Evolutionary conservation across 2,113 vertebrate species (phyloP).

Genomic region (Bubo scandiacus): DNA sequence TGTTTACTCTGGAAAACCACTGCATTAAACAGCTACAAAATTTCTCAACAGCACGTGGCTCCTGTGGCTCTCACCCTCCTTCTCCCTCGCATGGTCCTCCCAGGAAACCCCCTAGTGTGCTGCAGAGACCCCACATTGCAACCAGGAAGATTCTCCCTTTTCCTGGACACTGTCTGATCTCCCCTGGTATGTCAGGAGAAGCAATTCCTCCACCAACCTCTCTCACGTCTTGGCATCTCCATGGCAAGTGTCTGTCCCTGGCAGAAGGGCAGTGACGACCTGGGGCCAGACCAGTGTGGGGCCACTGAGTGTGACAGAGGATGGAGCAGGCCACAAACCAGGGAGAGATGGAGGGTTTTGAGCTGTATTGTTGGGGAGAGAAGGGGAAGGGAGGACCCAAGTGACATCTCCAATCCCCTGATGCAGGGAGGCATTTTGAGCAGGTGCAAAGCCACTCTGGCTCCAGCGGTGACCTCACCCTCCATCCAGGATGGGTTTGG

Average conservation of each 20-base stretch:
- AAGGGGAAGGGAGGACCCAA: not conserved
- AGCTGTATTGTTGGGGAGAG: not conserved
- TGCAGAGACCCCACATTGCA: not conserved
- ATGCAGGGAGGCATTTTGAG: accelerated
- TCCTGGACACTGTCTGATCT: not conserved
- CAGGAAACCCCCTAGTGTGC: accelerated
- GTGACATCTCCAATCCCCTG: not conserved
- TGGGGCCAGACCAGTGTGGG: not conserved
- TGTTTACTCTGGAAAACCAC: not conserved
- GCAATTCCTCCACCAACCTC: not conserved
- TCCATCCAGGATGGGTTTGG: not conserved
- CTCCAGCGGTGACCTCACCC: not conserved
- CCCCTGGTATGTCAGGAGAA: not conserved
- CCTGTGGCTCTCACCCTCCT: not conserved
- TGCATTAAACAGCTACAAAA: not conserved
- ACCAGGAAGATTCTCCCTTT: not conserved
- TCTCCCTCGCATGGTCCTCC: not conserved
- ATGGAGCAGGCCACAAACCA: not conserved
- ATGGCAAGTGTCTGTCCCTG: not conserved
- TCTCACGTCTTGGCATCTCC: not conserved
- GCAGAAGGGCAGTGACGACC: not conserved
- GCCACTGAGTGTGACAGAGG: not conserved
- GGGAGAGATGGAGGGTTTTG: not conserved
- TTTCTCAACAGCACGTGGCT: not conserved
- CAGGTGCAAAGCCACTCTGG: not conserved